Percentiles rank a stretch among this genome's conserved stretches.
Evolutionary conservation across 2,797 vertebrate species (phyloP).

Genomic region (Sebastolobus altivelis): DNA sequence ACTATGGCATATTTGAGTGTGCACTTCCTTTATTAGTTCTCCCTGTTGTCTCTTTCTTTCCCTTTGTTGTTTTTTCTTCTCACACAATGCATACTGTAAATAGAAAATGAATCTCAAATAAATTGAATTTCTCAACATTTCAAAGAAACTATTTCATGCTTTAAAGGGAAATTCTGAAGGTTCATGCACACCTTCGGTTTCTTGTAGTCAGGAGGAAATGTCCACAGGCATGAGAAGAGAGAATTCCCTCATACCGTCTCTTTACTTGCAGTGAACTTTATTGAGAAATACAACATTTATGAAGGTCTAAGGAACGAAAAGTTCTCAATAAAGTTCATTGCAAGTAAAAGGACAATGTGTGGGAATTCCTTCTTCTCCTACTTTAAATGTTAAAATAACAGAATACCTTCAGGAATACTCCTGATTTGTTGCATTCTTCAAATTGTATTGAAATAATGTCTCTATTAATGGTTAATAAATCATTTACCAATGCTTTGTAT

Average conservation of each 20-base stretch:
- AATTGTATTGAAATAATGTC: neutral
- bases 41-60: conserved; percentile 17
- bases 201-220: neutral
- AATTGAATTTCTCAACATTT: neutral
- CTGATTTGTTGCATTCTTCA: no score
- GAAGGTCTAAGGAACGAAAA: neutral
- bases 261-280: neutral
- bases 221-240: neutral
- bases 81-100: neutral
- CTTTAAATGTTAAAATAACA: neutral
- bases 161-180: neutral
- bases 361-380: neutral
- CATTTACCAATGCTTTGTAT: no score
- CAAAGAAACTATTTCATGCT: neutral
- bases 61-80: neutral
- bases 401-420: neutral
- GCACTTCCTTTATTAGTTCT: conserved; percentile 31
- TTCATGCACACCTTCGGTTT: neutral
- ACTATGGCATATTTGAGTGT: conserved; percentile 28
- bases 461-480: no score
- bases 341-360: neutral
- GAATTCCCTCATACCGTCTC: neutral
- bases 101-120: neutral
- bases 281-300: no score
- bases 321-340: neutral